Evolutionary conservation across 1,140 invertebrate genomes (phyloP).

Genomic region (Metaphire vulgaris): DNA sequence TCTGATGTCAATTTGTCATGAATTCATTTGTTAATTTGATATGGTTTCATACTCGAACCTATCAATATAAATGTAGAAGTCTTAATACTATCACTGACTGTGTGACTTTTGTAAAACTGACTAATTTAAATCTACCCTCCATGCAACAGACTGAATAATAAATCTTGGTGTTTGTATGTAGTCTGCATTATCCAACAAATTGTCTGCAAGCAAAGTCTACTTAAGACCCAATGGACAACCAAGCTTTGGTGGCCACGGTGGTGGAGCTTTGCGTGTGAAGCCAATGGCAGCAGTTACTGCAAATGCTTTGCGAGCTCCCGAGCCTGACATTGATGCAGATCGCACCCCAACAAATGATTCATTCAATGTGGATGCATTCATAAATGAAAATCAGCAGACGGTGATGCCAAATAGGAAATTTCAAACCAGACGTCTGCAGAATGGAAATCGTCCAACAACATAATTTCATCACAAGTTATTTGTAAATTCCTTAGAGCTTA

Average conservation of each 20-base stretch:
- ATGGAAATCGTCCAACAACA: background rate
- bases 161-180: too few species aligned
- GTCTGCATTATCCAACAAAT: background rate
- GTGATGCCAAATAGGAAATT: too few species aligned
- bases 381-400: background rate
- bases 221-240: background rate
- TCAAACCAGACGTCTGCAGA: background rate
- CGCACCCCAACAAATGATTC: background rate
- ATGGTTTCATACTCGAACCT: too few species aligned
- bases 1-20: too few species aligned
- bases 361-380: background rate
- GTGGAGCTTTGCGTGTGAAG: background rate
- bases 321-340: background rate
- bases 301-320: background rate
- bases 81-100: too few species aligned
- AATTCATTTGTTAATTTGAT: too few species aligned
- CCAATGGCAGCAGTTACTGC: background rate
- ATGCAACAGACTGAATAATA: too few species aligned
- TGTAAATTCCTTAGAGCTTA: background rate
- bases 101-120: too few species aligned
- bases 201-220: background rate
- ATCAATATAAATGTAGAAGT: too few species aligned
- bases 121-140: too few species aligned
- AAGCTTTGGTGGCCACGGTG: background rate
- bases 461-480: background rate